Evolutionary conservation across 2,113 vertebrate genomes (phyloP).

Genomic region (Carassius carassius): DNA sequence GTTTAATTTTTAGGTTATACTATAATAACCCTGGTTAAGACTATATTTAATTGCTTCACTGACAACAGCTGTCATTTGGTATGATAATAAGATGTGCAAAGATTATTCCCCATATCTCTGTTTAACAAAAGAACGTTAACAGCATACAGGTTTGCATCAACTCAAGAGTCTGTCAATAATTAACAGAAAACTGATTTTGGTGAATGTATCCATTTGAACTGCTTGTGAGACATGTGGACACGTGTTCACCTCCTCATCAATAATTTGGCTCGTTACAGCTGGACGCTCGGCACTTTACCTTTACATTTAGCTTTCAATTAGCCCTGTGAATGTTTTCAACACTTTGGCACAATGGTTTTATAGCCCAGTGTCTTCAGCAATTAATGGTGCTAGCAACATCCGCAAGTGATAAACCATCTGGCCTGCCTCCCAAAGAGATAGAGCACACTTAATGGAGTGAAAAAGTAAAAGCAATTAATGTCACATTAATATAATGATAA

Average conservation of each 20-base stretch:
- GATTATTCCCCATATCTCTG: neutral
- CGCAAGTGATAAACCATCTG: slow-evolving; percentile 83
- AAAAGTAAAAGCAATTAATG: slow-evolving; percentile 88
- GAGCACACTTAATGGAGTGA: slow-evolving; percentile 85
- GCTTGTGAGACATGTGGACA: slow-evolving; percentile 68
- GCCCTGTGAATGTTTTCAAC: slow-evolving; percentile 80
- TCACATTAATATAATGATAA: slow-evolving; percentile 87
- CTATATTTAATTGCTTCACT: too few species aligned
- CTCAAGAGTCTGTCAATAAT: neutral
- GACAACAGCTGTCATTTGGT: too few species aligned
- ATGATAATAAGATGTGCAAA: neutral
- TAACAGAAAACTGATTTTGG: neutral
- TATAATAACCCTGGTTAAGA: too few species aligned
- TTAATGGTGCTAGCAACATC: slow-evolving; percentile 81
- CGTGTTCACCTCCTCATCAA: slow-evolving; percentile 56
- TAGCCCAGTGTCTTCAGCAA: slow-evolving; percentile 81
- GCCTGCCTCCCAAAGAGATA: slow-evolving; percentile 80
- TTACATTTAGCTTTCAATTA: slow-evolving; percentile 86
- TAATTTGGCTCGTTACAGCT: slow-evolving; percentile 77
- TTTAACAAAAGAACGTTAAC: neutral
- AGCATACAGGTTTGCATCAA: neutral
- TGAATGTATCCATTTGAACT: neutral
- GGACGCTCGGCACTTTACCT: slow-evolving; percentile 73
- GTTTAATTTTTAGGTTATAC: too few species aligned
- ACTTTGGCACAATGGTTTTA: slow-evolving; percentile 81